A percentile compares a stretch with the other conserved stretches of the same genome.
Evolutionary conservation across 2,113 vertebrate species (phyloP).

Genomic region (Protobothrops flavoviridis): DNA sequence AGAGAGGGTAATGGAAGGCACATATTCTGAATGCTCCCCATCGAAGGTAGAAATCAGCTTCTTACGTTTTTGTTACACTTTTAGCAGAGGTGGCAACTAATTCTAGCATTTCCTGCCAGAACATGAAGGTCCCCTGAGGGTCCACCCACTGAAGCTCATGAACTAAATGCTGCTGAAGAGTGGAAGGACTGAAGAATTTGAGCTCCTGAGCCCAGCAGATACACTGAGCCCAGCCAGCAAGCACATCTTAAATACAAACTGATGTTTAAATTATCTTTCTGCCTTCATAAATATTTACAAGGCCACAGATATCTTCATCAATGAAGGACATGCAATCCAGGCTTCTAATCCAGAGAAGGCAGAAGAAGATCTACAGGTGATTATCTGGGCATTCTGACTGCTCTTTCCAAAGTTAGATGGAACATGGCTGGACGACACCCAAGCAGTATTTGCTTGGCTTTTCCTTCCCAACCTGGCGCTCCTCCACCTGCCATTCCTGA

Average conservation of each 20-base stretch:
- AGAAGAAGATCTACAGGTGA: neutral
- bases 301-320: neutral
- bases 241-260: neutral
- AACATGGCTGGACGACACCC: neutral
- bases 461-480: neutral
- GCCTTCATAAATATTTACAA: neutral
- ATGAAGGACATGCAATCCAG: neutral
- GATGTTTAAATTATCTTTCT: neutral
- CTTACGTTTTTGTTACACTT: neutral
- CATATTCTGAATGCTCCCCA: no score
- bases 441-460: neutral
- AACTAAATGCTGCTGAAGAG: neutral
- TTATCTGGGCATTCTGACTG: neutral
- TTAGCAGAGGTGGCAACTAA: neutral
- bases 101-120: neutral
- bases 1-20: neutral
- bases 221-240: neutral
- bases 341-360: neutral
- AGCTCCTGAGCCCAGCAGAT: neutral
- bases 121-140: neutral
- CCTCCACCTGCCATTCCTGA: neutral
- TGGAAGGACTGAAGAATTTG: neutral
- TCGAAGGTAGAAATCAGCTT: neutral
- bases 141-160: neutral
- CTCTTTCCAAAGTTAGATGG: no score